Conservation (phyloP, 2,888 invertebrate species). For the Agriopis aurantiaria region DNA sequence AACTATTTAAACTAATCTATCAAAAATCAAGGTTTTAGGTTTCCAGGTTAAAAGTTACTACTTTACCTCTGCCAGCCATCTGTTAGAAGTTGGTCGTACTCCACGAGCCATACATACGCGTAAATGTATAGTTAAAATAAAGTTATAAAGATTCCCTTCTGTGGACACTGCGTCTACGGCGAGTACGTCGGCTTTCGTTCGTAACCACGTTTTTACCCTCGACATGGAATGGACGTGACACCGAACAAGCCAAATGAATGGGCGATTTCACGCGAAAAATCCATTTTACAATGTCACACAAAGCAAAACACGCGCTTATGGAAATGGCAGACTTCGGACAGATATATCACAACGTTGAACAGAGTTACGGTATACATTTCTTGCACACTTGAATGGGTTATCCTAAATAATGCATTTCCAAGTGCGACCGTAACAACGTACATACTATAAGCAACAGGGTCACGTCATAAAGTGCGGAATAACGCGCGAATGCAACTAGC, state of each 20-base stretch:
- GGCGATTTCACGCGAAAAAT: constrained; percentile 19
- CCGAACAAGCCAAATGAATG: constrained; percentile 37
- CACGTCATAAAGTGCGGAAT: constrained; percentile 22
- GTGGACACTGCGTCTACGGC: constrained; percentile 2
- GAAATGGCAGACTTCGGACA: neutral
- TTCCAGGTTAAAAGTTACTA: no score
- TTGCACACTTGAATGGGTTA: neutral
- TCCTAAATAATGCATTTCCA: constrained; percentile 25
- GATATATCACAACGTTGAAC: no score
- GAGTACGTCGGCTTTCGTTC: constrained; percentile 14
- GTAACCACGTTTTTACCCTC: constrained; percentile 25
- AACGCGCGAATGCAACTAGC: neutral
- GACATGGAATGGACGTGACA: constrained; percentile 47
- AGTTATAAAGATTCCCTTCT: neutral
- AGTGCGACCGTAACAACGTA: constrained; percentile 7
- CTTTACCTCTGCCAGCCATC: no score
- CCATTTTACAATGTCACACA: constrained; percentile 19
- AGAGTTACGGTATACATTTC: neutral
- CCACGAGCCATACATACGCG: no score
- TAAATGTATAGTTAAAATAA: neutral
- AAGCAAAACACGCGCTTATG: neutral
- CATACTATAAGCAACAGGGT: constrained; percentile 4
- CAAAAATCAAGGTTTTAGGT: no score
- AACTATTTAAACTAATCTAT: no score
- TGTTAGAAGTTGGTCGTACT: no score